A percentile compares a stretch with the other conserved stretches of the same genome.
phyloP scores from a whole-genome alignment of 2,113 vertebrate species.

The Coryphaenoides rupestris region DNA sequence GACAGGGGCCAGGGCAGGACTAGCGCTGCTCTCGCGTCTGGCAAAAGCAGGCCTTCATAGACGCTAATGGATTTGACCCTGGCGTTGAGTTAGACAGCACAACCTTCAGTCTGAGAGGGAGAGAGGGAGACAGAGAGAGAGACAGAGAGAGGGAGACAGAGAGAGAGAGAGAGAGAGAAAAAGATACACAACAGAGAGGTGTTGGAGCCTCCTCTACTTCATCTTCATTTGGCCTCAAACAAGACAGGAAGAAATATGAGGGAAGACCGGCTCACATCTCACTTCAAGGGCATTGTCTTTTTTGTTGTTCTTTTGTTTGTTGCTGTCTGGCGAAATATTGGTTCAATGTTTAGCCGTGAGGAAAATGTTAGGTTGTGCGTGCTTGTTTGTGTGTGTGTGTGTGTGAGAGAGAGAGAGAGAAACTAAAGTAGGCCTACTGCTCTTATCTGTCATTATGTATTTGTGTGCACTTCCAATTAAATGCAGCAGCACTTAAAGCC shows the following conservation, averaged over 20 bases:
- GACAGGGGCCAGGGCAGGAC: conserved; percentile 50
- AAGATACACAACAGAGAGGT: too few species aligned
- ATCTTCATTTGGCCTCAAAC: conserved; percentile 70
- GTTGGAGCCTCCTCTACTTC: conserved; percentile 44
- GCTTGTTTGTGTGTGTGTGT: neutral
- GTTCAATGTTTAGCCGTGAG: neutral
- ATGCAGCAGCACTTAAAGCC: too few species aligned
- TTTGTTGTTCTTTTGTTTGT: conserved; percentile 9
- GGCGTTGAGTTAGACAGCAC: conserved; percentile 55
- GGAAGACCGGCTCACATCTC: conserved; percentile 62
- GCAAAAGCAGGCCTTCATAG: conserved; percentile 19
- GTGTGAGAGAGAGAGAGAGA: too few species aligned
- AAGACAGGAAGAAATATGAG: conserved; percentile 50
- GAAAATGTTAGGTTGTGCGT: neutral
- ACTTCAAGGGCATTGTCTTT: conserved; percentile 46
- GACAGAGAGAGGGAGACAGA: conserved; percentile 51
- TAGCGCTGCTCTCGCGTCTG: conserved; percentile 54
- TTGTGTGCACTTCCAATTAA: too few species aligned
- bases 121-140: conserved; percentile 45
- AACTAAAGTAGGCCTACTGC: too few species aligned
- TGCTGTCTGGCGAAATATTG: neutral
- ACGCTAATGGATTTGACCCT: conserved; percentile 70
- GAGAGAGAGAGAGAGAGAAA: conserved; percentile 37
- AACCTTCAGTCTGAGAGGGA: conserved; percentile 43
- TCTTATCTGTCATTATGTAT: too few species aligned